Evolutionary conservation across 2,113 vertebrate species (phyloP), one percentile per base, ranked within the genome.

Genomic region (Emydocephalus ijimae): DNA sequence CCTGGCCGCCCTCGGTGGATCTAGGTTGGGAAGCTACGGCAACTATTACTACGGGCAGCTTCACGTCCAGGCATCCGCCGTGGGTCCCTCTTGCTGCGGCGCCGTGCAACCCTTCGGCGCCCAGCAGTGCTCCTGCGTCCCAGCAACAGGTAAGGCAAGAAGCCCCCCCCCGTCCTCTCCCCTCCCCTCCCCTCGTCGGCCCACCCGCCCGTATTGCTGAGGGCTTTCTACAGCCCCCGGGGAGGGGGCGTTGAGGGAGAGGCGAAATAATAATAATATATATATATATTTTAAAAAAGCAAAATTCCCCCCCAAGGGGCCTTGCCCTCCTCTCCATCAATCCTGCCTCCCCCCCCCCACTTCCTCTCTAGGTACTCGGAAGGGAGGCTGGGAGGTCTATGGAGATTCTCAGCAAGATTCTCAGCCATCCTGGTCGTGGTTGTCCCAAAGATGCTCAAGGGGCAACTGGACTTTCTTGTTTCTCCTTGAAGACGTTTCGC

Each of bases 41-140:
- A 98, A 98, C 98, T 99, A 99, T 96, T 99, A 99, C 97, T 99
- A 99, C 96, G 98, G 99, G 95, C 99, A 99, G 96, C 97, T 99
- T 94, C 98, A 99, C 95, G 98, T 99, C 94, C 99, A 98, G 96
- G 98, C 98, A 54, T 97, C 98, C 21, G 97, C 98, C 10, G 97
- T 98, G 94, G 98, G 98, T 18, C 98, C 98, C 91, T 97, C 98
- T 18, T 99, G 99, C 96, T 99, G 99, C 95, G 98, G 98, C 54
- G 97, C 99, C 1, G 96, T 99, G 93, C 97, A 98, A 48, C 97
- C 98, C 23, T 97, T 99, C 93, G 97, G 98, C 26, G 96, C 98
- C n/a, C 98, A 99, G 97, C 99, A 99, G 95, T 99, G 99, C 90
- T 98, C 99, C 87, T 99, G 99, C 93, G 98, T 99, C 54, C 97